A percentile compares a stretch with the other conserved stretches of the same genome.
These are phyloP conservation scores for Gastracanthus pulcherrimus DNA, from an alignment of 2,888 invertebrate genomes.

Conservation along the genomic window DNA sequence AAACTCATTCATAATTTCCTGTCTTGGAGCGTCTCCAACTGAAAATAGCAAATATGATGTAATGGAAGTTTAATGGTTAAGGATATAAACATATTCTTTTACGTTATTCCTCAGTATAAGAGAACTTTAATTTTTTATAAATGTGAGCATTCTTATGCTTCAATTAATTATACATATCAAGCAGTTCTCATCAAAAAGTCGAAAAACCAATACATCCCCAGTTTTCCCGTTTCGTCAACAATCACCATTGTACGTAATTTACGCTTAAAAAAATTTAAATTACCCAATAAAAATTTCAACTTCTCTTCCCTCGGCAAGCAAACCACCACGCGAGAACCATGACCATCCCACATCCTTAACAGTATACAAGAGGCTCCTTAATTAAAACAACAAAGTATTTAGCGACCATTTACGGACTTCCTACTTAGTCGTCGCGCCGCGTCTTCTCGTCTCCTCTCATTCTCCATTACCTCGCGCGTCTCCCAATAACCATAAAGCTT, in stretches of 20 bases:
- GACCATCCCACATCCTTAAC: slow-evolving; percentile 26
- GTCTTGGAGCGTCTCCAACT: no score
- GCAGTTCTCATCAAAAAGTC: no score
- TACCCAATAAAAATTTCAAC: neutral
- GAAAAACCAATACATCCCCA: no score
- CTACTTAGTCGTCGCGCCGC: slow-evolving; percentile 20
- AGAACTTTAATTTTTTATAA: no score
- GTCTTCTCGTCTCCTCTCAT: neutral
- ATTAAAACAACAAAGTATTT: slow-evolving; percentile 51
- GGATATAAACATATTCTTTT: no score
- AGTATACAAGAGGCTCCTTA: slow-evolving; percentile 17
- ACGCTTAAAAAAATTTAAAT: neutral
- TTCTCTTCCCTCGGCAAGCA: neutral
- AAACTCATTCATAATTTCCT: no score
- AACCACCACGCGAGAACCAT: neutral
- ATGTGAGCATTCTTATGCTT: no score
- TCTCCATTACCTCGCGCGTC: slow-evolving; percentile 18
- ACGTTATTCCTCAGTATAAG: no score
- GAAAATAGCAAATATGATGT: no score
- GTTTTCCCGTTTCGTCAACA: no score
- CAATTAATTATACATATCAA: no score
- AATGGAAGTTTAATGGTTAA: no score
- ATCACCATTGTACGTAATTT: neutral
- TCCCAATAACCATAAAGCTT: slow-evolving; percentile 51
- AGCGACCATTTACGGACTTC: slow-evolving; percentile 40